Conservation (phyloP, 2,888 invertebrate genomes). For the Cantharis nigra region DNA sequence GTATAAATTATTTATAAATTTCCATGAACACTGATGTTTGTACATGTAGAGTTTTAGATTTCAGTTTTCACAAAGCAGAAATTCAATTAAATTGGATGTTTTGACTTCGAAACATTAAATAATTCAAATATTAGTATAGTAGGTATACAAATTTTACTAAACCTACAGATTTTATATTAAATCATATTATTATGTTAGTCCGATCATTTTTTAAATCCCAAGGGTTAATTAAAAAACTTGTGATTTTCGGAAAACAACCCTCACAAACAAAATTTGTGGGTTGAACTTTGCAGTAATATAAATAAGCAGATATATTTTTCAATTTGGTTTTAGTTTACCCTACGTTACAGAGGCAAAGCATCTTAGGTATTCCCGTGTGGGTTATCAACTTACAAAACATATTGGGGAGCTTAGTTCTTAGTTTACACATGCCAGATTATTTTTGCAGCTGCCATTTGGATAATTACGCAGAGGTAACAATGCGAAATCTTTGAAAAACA, state of each 20-base stretch:
- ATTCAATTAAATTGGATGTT: background rate
- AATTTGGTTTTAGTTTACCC: background rate
- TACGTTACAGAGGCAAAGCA: background rate
- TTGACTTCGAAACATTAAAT: background rate
- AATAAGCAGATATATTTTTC: background rate
- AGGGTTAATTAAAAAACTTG: background rate
- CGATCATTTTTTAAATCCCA: background rate
- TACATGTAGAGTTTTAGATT: background rate
- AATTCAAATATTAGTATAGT: background rate
- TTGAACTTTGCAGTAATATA: background rate
- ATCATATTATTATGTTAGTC: background rate
- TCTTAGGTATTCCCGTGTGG: background rate
- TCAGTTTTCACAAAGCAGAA: background rate
- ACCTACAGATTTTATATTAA: background rate
- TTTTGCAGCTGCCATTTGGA: background rate
- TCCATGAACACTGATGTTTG: background rate
- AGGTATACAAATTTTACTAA: background rate
- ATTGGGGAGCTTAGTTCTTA: background rate
- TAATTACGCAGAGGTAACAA: background rate
- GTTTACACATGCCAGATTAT: background rate
- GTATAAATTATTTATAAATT: background rate
- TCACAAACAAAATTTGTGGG: background rate
- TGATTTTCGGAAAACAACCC: background rate
- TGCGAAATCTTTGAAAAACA: background rate
- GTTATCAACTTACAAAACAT: background rate